Base-by-base conservation (phyloP, 2,113 vertebrate species). In the Elaphurus davidianus region DNA sequence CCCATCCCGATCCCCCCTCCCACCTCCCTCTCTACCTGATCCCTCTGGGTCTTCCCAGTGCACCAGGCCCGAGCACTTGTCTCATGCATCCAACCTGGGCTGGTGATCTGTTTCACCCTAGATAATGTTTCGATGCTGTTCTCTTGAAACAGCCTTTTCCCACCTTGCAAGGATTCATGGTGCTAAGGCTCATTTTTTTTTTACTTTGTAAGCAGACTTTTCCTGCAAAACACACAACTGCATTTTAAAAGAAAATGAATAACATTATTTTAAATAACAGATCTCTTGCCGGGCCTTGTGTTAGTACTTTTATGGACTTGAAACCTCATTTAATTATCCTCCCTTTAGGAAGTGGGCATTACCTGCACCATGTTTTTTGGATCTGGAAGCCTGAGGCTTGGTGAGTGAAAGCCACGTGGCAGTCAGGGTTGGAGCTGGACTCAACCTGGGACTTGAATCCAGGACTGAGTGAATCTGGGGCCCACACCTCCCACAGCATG, bases 401-500 rank as follows among this genome's bases (percentile, higher is more conserved):
- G 5, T 25, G 21, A 12, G 5, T 2, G 25, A 10, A 5, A 23
- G n/a, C 27, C 54, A 4, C 0, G 2, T 7, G 23, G 4, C 16
- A 6, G 47, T 6, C 33, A 3, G 19, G 8, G 17, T 2, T 25
- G 45, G 40, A 23, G 62, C 12, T 7, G 52, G 15, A 11, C 64
- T n/a, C 0, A 89, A 27, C 57, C 57, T 47, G 4, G 21, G 5
- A 19, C 64, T 30, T 0, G 7, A 82, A 27, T 52, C 54, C 78
- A 6, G 16, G 7, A 7, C 64, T 1, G 27, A 3, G 1, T 0
- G 23, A 3, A 2, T 25, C 55, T 5, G 7, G 43, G 67, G 45
- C 40, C 12, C 7, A 54, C 0, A 8, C 36, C 36, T n/a, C 27
- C 11, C 0, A 0, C 27, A 7, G 23, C 4, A 7, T 0, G 0